Base-by-base conservation (phyloP, 2,113 vertebrate genomes). In the Upupa epops region DNA sequence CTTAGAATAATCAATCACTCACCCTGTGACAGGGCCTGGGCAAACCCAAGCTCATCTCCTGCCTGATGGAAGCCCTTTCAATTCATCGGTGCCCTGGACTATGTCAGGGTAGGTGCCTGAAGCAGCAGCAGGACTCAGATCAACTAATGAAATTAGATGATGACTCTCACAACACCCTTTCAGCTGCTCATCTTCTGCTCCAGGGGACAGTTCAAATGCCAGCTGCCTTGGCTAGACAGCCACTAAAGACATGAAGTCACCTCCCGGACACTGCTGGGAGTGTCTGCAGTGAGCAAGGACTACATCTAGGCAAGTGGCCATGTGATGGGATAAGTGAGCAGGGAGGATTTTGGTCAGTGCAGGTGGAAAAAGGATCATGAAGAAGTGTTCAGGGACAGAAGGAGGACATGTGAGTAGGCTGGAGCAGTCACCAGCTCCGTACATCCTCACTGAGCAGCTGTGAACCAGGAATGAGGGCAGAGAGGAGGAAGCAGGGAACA, bases 71-170 rank as follows among this genome's bases (percentile, higher is more conserved):
- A 65, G 59, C 0, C 3, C 13, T 76, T 34, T 36, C 10, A 49
- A 11, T 11, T 29, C 78, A 18, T 26, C 13, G 0, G 2, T 46
- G 70, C 32, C 36, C 52, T 1, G 1, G 26, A 15, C 2, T 52
- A 61, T 58, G 69, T 12, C 84, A 69, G 59, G 71, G 31, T 18
- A 32, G 45, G 49, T 17, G 52, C 58, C 71, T 16, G 1, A 56
- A 60, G 89, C 61, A 54, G 11, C 36, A 58, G n/a, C 16, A 29
- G 64, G 64, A 42, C 55, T 76, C 34, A 32, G 46, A 83, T 5
- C 87, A 61, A 6, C 0, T 2, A 17, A 70, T 10, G 17, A 51
- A 52, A 45, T 20, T 4, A 36, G 52, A 40, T 25, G 72, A 68
- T 72, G 73, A 48, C 69, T 65, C 84, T 40, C 11, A 18, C 34